Conservation (phyloP, 2,113 vertebrate genomes). For the Furnarius figulus region DNA sequence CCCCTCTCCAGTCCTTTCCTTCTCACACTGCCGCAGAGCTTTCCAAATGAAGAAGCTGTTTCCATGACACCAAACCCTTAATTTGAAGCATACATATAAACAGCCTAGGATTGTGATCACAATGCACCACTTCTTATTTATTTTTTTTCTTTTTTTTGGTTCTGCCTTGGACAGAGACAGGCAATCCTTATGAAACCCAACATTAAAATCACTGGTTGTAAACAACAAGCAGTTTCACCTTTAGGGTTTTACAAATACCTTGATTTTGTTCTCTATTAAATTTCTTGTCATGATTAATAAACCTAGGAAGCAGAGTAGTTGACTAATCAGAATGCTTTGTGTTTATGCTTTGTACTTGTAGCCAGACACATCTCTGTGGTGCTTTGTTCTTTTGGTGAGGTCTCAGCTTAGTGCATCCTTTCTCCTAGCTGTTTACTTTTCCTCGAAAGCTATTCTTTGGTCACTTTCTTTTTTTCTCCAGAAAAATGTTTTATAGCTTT, state of each 20-base stretch:
- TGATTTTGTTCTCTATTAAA: slow-evolving; percentile 46
- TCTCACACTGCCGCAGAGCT: slow-evolving; percentile 61
- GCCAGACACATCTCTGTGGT: neutral
- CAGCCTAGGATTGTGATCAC: slow-evolving; percentile 53
- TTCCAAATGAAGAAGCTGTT: slow-evolving; percentile 80
- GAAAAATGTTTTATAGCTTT: neutral
- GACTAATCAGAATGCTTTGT: slow-evolving; percentile 38
- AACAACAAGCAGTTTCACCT: neutral
- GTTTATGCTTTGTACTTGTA: neutral
- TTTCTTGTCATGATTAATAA: slow-evolving; percentile 61
- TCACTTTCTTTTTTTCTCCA: neutral
- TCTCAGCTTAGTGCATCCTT: neutral
- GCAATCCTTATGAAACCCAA: neutral
- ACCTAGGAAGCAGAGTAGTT: slow-evolving; percentile 23
- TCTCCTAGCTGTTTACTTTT: neutral
- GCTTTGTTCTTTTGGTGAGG: neutral
- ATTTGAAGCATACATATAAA: slow-evolving; percentile 75
- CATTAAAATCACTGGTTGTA: slow-evolving; percentile 8
- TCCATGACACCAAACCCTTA: slow-evolving; percentile 79
- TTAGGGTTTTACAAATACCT: slow-evolving; percentile 39
- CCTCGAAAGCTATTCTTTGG: neutral
- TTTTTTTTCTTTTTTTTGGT: slow-evolving; percentile 53
- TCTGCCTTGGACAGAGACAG: slow-evolving; percentile 6
- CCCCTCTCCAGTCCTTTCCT: slow-evolving; percentile 6
- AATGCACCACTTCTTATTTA: slow-evolving; percentile 59